Conservation (phyloP, 2,797 vertebrate genomes). For the Tenualosa thibaudeaui region DNA sequence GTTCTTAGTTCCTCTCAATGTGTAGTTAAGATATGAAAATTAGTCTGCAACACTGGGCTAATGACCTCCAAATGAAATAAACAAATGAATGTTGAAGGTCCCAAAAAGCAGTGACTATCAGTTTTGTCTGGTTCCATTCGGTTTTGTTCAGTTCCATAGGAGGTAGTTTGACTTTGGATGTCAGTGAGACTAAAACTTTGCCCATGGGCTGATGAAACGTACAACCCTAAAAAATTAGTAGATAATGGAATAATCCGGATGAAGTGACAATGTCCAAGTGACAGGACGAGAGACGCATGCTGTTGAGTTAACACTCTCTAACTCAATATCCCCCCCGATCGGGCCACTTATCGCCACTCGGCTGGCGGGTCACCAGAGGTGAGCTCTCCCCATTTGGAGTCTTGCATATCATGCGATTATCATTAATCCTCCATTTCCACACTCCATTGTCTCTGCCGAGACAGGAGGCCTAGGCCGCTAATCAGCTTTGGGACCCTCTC, state of each 20-base stretch:
- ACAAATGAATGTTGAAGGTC: constrained; percentile 5
- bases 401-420: constrained; percentile 21
- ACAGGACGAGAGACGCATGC: background rate
- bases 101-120: background rate
- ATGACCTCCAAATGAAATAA: constrained; percentile 12
- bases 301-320: constrained; percentile 4
- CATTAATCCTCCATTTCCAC: constrained; percentile 23
- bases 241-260: constrained; percentile 6
- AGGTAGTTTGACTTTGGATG: background rate
- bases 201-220: background rate
- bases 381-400: constrained; percentile 2
- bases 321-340: background rate
- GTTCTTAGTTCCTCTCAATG: constrained; percentile 5
- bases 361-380: background rate
- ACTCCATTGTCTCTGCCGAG: background rate
- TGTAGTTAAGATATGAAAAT: constrained; percentile 14
- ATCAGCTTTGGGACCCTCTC: constrained; percentile 12
- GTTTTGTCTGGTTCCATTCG: background rate
- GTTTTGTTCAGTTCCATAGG: background rate
- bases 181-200: background rate
- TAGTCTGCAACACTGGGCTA: background rate
- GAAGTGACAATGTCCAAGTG: background rate
- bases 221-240: background rate
- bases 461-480: background rate
- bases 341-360: background rate